Percentiles rank a stretch among this genome's conserved stretches.
Evolutionary conservation across 2,113 vertebrate species (phyloP).

Genomic region (Ictidomys tridecemlineatus): DNA sequence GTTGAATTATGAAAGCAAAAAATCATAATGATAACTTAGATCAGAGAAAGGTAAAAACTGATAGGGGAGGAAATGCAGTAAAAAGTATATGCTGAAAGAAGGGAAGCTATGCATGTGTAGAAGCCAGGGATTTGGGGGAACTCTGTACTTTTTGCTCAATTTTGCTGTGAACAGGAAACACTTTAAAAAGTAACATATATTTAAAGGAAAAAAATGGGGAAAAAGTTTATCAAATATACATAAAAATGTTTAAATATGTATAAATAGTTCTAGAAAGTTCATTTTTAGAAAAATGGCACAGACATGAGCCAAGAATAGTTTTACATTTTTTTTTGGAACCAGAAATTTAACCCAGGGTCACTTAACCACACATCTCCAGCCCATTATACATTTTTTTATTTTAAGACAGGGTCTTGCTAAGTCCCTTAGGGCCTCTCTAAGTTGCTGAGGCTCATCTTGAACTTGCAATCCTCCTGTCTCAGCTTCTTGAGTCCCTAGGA

Average conservation of each 20-base stretch:
- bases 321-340: too few relatives aligned
- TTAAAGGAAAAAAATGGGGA: neutral
- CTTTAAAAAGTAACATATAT: neutral
- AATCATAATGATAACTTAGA: neutral
- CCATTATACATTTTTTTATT: too few relatives aligned
- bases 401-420: too few relatives aligned
- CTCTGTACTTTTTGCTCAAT: too few relatives aligned
- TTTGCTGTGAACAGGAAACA: neutral
- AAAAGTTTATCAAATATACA: neutral
- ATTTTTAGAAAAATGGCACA: constrained; percentile 31
- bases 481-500: too few relatives aligned
- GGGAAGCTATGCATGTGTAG: neutral
- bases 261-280: constrained; percentile 16
- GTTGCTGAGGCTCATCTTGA: too few relatives aligned
- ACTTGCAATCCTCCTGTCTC: too few relatives aligned
- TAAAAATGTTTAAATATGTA: neutral
- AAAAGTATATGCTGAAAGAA: neutral
- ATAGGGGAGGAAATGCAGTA: neutral
- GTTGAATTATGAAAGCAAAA: neutral
- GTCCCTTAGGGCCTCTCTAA: too few relatives aligned
- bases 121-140: neutral
- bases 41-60: neutral
- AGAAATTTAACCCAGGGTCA: too few relatives aligned
- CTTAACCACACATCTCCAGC: too few relatives aligned
- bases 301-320: neutral